Percentiles rank a stretch among this genome's conserved stretches.
Conservation (phyloP, 2,888 invertebrate genomes). For the Oscheius sp. region DNA sequence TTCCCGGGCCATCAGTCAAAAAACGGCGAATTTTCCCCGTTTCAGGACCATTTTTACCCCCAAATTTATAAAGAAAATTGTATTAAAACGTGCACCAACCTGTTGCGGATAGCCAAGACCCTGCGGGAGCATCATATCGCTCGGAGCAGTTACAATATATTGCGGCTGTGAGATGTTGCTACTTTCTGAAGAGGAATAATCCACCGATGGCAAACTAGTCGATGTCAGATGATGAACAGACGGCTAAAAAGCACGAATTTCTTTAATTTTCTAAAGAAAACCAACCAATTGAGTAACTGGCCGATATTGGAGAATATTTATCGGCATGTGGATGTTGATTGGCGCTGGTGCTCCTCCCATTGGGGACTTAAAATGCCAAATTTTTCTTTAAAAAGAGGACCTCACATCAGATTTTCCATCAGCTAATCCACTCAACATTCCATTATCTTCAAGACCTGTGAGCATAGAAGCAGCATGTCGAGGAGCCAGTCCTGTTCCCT, state of each 20-base stretch:
- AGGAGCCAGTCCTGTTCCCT: slow-evolving; percentile 29
- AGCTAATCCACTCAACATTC: slow-evolving; percentile 39
- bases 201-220: slow-evolving; percentile 51
- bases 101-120: slow-evolving; percentile 42
- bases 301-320: slow-evolving; percentile 40
- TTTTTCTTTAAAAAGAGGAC: background rate
- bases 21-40: too few relatives aligned
- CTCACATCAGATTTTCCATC: slow-evolving; percentile 42
- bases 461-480: slow-evolving; percentile 44
- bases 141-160: slow-evolving; percentile 55
- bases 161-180: slow-evolving; percentile 48
- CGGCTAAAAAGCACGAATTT: slow-evolving; percentile 46
- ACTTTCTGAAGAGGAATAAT: slow-evolving; percentile 33
- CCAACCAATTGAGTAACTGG: slow-evolving; percentile 28
- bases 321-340: slow-evolving; percentile 31
- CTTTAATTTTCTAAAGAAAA: background rate
- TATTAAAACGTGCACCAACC: slow-evolving; percentile 10
- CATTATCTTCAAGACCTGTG: slow-evolving; percentile 40
- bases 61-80: background rate
- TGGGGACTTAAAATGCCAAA: slow-evolving; percentile 24
- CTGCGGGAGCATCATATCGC: slow-evolving; percentile 58
- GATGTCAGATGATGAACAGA: slow-evolving; percentile 61
- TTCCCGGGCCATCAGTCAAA: too few relatives aligned
- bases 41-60: too few relatives aligned
- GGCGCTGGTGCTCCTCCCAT: slow-evolving; percentile 37